Conservation (phyloP, 1,140 invertebrate species). For the Epicauta chinensis region DNA sequence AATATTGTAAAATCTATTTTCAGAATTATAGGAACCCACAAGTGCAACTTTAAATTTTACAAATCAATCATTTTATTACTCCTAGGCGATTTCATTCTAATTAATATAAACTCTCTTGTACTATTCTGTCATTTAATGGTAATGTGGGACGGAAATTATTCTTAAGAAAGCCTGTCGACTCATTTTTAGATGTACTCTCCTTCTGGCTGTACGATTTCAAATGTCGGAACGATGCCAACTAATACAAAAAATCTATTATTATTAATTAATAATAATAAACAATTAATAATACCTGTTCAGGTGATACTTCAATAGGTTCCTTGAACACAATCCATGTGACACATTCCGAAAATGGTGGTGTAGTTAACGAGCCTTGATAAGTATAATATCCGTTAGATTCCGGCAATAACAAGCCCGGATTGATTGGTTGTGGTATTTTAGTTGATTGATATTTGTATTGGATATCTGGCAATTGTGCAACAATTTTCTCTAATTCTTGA, state of each 20-base stretch:
- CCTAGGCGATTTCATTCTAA: neutral
- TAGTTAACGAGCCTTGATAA: slow-evolving; percentile 94
- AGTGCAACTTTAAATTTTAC: neutral
- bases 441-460: slow-evolving; percentile 68
- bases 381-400: slow-evolving; percentile 82
- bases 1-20: too few species aligned
- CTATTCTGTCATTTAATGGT: slow-evolving; percentile 72
- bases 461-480: slow-evolving; percentile 66
- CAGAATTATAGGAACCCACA: neutral
- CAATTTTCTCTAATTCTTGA: slow-evolving; percentile 75
- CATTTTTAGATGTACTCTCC: slow-evolving; percentile 60
- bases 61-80: slow-evolving; percentile 1
- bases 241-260: slow-evolving; percentile 34
- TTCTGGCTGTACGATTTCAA: slow-evolving; percentile 67
- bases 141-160: slow-evolving; percentile 86
- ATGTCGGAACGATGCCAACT: slow-evolving; percentile 70
- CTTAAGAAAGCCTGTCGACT: slow-evolving; percentile 74
- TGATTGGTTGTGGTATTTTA: slow-evolving; percentile 59
- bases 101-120: slow-evolving; percentile 61
- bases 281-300: slow-evolving; percentile 63
- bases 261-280: neutral
- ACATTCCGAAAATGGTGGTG: slow-evolving; percentile 92
- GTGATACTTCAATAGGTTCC: slow-evolving; percentile 80
- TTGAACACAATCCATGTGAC: slow-evolving; percentile 98
- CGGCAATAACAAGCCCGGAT: slow-evolving; percentile 68